phyloP scores from a whole-genome alignment of 2,797 vertebrate species.

The Pelodytes ibericus region DNA sequence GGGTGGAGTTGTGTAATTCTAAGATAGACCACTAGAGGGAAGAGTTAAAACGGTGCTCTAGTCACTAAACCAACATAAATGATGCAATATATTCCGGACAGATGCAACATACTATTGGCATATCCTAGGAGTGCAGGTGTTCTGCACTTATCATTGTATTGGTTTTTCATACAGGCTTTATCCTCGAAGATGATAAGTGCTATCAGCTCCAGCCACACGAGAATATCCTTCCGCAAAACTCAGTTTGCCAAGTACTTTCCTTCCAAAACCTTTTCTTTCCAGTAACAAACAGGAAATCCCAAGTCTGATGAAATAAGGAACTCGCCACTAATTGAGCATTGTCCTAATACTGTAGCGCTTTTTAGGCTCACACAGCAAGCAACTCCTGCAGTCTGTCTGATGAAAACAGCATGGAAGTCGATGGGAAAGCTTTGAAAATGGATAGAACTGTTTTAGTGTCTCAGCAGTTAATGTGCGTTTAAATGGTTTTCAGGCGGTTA shows the following conservation, averaged over 20 bases:
- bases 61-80: background rate
- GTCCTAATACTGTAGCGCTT: conserved; percentile 51
- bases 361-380: conserved; percentile 48
- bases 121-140: conserved; percentile 31
- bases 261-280: background rate
- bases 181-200: conserved; percentile 16
- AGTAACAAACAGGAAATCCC: conserved; percentile 32
- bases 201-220: conserved; percentile 5
- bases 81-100: background rate
- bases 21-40: too few species aligned
- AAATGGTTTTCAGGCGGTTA: conserved; percentile 54
- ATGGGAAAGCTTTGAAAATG: conserved; percentile 48
- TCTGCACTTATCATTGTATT: conserved; percentile 26
- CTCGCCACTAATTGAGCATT: conserved; percentile 46
- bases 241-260: conserved; percentile 20
- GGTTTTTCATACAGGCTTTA: conserved; percentile 23
- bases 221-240: conserved; percentile 22
- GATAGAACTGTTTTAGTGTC: conserved; percentile 51
- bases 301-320: conserved; percentile 34
- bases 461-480: conserved; percentile 55
- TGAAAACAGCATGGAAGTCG: conserved; percentile 55
- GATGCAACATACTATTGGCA: conserved; percentile 26
- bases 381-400: conserved; percentile 53
- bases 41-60: too few species aligned
- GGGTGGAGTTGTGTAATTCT: too few species aligned